Evolutionary conservation across 2,888 invertebrate species (phyloP), one percentile per base, ranked within the genome.

Genomic region (Adela reaumurella): DNA sequence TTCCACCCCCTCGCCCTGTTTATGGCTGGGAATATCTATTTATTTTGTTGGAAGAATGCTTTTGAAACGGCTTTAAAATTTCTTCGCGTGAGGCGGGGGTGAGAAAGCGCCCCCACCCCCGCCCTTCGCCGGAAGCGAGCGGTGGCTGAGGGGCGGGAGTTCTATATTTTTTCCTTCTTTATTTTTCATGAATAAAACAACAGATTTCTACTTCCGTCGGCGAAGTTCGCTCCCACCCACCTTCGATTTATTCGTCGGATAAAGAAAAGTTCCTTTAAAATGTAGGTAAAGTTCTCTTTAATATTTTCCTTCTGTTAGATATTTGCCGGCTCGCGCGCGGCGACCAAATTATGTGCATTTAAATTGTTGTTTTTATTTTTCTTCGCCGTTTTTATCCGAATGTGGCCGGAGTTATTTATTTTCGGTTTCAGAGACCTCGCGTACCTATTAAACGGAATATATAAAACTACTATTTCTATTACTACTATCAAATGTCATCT

Each of bases 121-220:
- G n/a, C n/a, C n/a, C n/a, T n/a, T n/a, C n/a, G n/a, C 47, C 45
- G 35, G 48, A 51, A 51, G 47, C 10, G 19, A 14, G 28, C 17
- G 28, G 29, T 24, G 29, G 43, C 20, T 10, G 20, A 24, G n/a
- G 45, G 45, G 45, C 45, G 24, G 14, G 45, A 17, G 46, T 46
- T 46, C 29, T 2, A 29, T 35, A 41, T 35, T 46, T 35, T 45
- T 55, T 55, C 44, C 48, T 64, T 62, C 62, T 70, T 70, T 67
- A 64, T 72, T 73, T 71, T 74, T 73, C 70, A 78, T 77, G 78
- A 78, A 78, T 78, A 78, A 78, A 77, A 77, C 76, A 78, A 74
- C 74, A 74, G 76, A 72, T 73, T 65, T 70, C 70, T 73, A 67
- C 71, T 72, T 72, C 67, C 70, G 68, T 57, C 64, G 68, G 60